A percentile compares a stretch with the other conserved stretches of the same genome.
Conservation (phyloP, 2,888 invertebrate genomes). For the Trichacis sp. region DNA sequence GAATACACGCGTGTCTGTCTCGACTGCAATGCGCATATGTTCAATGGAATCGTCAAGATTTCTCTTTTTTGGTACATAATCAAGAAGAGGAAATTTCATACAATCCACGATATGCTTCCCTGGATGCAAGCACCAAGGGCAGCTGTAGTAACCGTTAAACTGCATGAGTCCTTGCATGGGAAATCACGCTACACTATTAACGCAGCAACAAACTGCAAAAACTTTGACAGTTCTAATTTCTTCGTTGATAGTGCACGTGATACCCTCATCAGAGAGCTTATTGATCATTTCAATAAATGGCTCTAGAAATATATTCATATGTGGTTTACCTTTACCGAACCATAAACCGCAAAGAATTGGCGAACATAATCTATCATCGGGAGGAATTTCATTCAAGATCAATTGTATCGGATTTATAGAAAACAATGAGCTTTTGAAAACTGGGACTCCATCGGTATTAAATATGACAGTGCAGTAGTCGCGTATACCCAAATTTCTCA, state of each 20-base stretch:
- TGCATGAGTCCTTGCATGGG: slow-evolving; percentile 17
- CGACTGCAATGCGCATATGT: slow-evolving; percentile 8
- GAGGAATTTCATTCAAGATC: slow-evolving; percentile 8
- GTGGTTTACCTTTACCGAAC: slow-evolving; percentile 32
- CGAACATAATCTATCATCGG: slow-evolving; percentile 12
- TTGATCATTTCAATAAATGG: slow-evolving; percentile 25
- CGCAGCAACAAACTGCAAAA: slow-evolving; percentile 18
- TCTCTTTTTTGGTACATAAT: slow-evolving; percentile 8
- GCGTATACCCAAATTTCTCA: slow-evolving; percentile 11
- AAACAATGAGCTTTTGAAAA: slow-evolving; percentile 20
- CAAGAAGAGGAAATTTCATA: slow-evolving; percentile 26
- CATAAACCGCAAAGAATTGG: slow-evolving; percentile 23
- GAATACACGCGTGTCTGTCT: slow-evolving; percentile 11
- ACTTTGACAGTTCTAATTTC: slow-evolving; percentile 6
- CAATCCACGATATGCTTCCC: slow-evolving; percentile 14
- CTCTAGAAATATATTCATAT: slow-evolving; percentile 26
- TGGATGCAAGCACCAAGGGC: slow-evolving; percentile 22
- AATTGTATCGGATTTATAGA: slow-evolving; percentile 33
- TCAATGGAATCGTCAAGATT: slow-evolving; percentile 8
- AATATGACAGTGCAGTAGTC: too few species aligned
- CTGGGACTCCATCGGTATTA: too few species aligned
- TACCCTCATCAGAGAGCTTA: neutral
- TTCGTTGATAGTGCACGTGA: too few species aligned
- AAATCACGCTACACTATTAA: slow-evolving; percentile 27
- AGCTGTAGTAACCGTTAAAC: slow-evolving; percentile 27